Conservation (phyloP, 2,888 invertebrate genomes). For the Orchesella flavescens region DNA sequence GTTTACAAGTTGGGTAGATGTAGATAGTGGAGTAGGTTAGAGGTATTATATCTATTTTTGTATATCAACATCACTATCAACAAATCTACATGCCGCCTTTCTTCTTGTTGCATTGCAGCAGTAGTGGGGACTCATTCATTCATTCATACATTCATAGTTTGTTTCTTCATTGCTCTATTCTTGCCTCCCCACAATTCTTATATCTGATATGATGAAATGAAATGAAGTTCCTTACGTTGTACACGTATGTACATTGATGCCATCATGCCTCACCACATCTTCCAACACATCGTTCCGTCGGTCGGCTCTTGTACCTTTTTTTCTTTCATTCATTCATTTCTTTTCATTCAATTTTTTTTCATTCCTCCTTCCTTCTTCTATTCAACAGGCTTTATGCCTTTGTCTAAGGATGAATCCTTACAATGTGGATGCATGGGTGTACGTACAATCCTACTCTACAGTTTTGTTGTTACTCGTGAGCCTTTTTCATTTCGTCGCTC, state of each 20-base stretch:
- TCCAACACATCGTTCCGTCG: neutral
- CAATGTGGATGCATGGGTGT: neutral
- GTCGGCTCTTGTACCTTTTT: slow-evolving; percentile 4
- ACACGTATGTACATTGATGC: neutral
- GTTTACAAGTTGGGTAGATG: neutral
- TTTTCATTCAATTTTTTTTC: slow-evolving; percentile 30
- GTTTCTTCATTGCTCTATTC: slow-evolving; percentile 19
- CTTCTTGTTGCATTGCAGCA: neutral
- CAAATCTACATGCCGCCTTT: neutral
- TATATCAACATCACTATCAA: neutral
- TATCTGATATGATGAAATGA: neutral
- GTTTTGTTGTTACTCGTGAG: neutral
- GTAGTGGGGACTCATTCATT: slow-evolving; percentile 44
- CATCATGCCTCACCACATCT: slow-evolving; percentile 5
- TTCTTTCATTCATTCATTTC: slow-evolving; percentile 29
- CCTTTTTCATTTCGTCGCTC: neutral
- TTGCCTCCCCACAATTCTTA: slow-evolving; percentile 13
- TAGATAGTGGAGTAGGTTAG: too few species aligned
- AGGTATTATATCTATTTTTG: neutral
- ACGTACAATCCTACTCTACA: neutral
- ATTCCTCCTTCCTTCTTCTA: neutral
- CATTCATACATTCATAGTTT: slow-evolving; percentile 62
- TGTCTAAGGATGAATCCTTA: neutral
- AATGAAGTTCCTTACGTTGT: neutral
- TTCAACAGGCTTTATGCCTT: neutral